Conservation (phyloP, 2,797 vertebrate species). For the Tokudaia tokunoshimensis region DNA sequence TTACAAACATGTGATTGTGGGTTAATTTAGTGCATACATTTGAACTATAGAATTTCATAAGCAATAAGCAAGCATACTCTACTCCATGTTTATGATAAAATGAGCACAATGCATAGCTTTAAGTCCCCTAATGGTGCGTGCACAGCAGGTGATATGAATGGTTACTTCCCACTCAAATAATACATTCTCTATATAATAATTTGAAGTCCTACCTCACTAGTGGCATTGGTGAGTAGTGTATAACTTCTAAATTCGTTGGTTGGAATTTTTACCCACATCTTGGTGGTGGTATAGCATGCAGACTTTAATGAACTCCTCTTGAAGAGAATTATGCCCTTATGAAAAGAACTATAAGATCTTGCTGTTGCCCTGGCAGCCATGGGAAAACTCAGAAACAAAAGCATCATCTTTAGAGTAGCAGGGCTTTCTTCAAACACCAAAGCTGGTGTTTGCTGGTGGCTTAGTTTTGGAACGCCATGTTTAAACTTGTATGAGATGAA, state of each 20-base stretch:
- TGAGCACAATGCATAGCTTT: background rate
- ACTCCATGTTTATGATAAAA: background rate
- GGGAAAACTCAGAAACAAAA: background rate
- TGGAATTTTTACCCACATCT: background rate
- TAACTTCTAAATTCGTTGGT: background rate
- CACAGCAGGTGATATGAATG: background rate
- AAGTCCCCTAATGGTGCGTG: background rate
- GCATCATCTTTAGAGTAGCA: background rate
- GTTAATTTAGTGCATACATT: background rate
- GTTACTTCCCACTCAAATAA: background rate
- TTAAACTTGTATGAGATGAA: background rate
- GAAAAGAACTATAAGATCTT: background rate
- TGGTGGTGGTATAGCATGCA: background rate
- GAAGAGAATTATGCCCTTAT: background rate
- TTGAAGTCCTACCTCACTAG: background rate
- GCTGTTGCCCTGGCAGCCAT: background rate
- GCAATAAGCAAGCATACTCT: background rate
- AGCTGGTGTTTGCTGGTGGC: background rate
- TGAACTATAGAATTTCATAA: constrained; percentile 39
- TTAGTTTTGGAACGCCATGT: background rate
- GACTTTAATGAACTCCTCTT: background rate
- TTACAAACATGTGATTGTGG: background rate
- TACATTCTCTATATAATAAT: background rate
- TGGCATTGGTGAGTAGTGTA: background rate
- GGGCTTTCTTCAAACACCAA: background rate